These are phyloP conservation scores for Drosophila kepulauana DNA, from an alignment of 1,140 invertebrate species.

Conservation along the genomic window DNA sequence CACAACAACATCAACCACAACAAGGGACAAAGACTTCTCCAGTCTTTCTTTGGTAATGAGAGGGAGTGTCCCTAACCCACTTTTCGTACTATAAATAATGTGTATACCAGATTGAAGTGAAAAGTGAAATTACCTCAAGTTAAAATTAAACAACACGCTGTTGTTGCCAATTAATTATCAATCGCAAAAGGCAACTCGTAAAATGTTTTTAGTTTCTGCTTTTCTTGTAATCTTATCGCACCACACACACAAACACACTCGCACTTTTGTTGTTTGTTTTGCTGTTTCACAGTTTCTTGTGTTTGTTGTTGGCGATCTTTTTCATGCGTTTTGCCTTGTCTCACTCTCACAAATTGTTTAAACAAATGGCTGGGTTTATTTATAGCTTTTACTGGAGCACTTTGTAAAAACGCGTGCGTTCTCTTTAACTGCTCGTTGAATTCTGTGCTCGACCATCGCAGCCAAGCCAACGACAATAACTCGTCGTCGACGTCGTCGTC, in stretches of 20 bases:
- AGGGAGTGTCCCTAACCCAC: constrained; percentile 77
- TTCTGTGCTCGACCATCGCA: constrained; percentile 62
- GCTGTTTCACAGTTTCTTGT: constrained; percentile 33
- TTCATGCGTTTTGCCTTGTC: constrained; percentile 23
- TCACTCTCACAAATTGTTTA: constrained; percentile 59
- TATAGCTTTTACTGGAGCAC: constrained; percentile 35
- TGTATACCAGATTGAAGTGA: constrained; percentile 1
- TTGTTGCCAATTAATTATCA: constrained; percentile 2
- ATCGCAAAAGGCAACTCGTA: constrained; percentile 15
- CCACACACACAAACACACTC: not conserved
- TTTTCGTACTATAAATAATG: constrained; percentile 45
- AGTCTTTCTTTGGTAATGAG: not conserved
- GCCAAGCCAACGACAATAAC: constrained; percentile 45
- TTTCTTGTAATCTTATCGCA: constrained; percentile 47
- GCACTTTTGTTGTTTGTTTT: constrained; percentile 49
- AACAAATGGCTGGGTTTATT: constrained; percentile 55
- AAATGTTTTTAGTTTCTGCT: constrained; percentile 30
- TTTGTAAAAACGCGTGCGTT: constrained; percentile 61
- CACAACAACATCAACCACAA: constrained; percentile 9
- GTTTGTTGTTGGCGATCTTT: constrained; percentile 3
- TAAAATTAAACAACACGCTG: not conserved
- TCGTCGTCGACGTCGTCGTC: constrained; percentile 21
- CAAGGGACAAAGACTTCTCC: not conserved
- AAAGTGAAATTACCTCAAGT: constrained; percentile 64
- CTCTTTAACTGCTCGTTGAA: constrained; percentile 63